Evolutionary conservation across 2,888 invertebrate genomes (phyloP), one percentile per base, ranked within the genome.

Genomic region (Limnephilus rhombicus): DNA sequence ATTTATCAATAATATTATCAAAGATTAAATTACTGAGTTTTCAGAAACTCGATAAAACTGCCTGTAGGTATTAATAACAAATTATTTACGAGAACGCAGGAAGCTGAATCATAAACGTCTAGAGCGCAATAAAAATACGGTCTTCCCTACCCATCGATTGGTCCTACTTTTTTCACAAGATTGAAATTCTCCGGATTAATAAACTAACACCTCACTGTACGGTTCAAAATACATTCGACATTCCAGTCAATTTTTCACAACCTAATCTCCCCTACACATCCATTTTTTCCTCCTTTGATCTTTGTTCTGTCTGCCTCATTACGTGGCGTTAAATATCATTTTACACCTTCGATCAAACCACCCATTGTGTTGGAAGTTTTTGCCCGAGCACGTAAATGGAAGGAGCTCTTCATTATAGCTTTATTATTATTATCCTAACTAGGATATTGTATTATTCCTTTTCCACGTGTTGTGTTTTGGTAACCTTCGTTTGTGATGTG

Each of bases 291-390:
- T 92, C 41, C 85, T 91, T 90, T 91, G 92, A 91, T 91, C 91
- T 91, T 91, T 89, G 91, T 91, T 91, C 93, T 89, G 91, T 90
- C 80, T 89, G 80, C 92, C 90, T 91, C 93, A 93, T 93, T 93
- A 91, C 93, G n/a, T 86, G 80, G 91, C 92, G 93, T 92, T 93
- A 92, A 92, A 92, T 92, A 92, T 92, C 90, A 93, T 93, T 93
- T 93, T 93, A 93, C 93, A 92, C 93, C 92, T 93, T 93, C 93
- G 92, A 93, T 93, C 93, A 93, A 93, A 92, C 93, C 86, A 31
- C 34, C 93, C 89, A 90, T 92, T 93, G 93, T 93, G 92, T 90
- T 91, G 49, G 90, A 85, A 85, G 90, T 87, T 92, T 87, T 92
- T 85, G 92, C 87, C 91, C 89, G 68, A 89, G 91, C 90, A 92